Percentiles rank a stretch among this genome's conserved stretches.
These are phyloP conservation scores for Torymus tubicola DNA, from an alignment of 2,888 invertebrate genomes.

Conservation along the genomic window DNA sequence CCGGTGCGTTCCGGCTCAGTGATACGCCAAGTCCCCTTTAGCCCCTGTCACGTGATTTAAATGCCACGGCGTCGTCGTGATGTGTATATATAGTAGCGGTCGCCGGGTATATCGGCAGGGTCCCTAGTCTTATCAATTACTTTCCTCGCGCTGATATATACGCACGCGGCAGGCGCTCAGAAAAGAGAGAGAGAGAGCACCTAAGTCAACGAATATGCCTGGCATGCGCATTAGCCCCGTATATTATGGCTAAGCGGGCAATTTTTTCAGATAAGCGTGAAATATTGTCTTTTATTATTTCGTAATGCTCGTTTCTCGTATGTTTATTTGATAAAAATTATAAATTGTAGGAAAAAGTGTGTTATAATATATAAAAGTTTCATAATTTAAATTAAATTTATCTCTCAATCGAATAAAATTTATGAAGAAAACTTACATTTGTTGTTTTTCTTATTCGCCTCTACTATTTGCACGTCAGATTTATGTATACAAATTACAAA, in stretches of 20 bases:
- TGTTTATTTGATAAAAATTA: too few relatives aligned
- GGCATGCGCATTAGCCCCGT: not conserved
- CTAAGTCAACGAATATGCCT: conserved; percentile 18
- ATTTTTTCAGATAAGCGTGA: too few relatives aligned
- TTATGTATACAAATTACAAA: too few relatives aligned
- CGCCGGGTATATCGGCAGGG: conserved; percentile 11
- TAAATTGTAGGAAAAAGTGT: too few relatives aligned
- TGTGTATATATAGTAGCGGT: not conserved
- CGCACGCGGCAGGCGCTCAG: not conserved
- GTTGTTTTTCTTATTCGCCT: not conserved
- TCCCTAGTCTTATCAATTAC: conserved; percentile 39
- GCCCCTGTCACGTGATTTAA: conserved; percentile 60
- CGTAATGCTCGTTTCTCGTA: too few relatives aligned
- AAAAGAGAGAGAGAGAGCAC: not conserved
- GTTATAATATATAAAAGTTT: too few relatives aligned
- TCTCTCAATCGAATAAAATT: conserved; percentile 1
- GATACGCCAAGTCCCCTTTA: conserved; percentile 41
- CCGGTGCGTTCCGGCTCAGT: conserved; percentile 6
- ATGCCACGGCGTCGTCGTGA: conserved; percentile 53
- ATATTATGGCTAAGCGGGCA: too few relatives aligned
- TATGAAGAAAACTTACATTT: not conserved
- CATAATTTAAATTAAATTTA: not conserved
- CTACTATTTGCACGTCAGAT: too few relatives aligned
- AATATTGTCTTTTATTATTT: too few relatives aligned
- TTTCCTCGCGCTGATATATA: conserved; percentile 36